These are phyloP conservation scores for Hirtodrosophila trivittata DNA, from an alignment of 2,888 invertebrate genomes.

Conservation along the genomic window DNA sequence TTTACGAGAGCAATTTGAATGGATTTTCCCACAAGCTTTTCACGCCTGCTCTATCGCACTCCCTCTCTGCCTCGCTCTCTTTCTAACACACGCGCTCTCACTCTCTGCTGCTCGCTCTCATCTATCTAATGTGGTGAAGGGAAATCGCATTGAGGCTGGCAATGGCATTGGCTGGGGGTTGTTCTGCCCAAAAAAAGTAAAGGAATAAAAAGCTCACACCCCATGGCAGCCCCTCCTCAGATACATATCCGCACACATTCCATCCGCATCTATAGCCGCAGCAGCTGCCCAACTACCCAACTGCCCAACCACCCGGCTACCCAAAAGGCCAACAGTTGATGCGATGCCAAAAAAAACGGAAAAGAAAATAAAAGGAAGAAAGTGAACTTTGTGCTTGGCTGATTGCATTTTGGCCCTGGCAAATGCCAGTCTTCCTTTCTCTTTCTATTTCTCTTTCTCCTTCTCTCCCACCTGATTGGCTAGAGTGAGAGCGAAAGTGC, in stretches of 20 bases:
- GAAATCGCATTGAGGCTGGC: slow-evolving; percentile 81
- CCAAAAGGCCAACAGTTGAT: slow-evolving; percentile 61
- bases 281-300: slow-evolving; percentile 21
- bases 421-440: slow-evolving; percentile 23
- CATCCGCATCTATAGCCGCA: slow-evolving; percentile 15
- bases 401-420: slow-evolving; percentile 59
- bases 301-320: slow-evolving; percentile 12
- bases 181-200: slow-evolving; percentile 48
- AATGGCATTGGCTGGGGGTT: slow-evolving; percentile 79
- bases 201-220: slow-evolving; percentile 43
- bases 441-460: not conserved
- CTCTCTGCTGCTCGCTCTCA: slow-evolving; percentile 24
- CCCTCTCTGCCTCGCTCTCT: not conserved
- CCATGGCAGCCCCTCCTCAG: slow-evolving; percentile 5
- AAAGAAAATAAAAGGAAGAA: slow-evolving; percentile 28
- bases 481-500: slow-evolving; percentile 61
- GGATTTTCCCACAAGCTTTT: slow-evolving; percentile 43
- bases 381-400: slow-evolving; percentile 75
- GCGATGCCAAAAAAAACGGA: slow-evolving; percentile 67
- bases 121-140: slow-evolving; percentile 39
- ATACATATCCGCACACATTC: slow-evolving; percentile 8
- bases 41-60: slow-evolving; percentile 12
- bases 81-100: not conserved
- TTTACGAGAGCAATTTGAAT: slow-evolving; percentile 6
- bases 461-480: slow-evolving; percentile 1